phyloP scores from a whole-genome alignment of 2,113 vertebrate genomes.

The Hippolais icterina region DNA sequence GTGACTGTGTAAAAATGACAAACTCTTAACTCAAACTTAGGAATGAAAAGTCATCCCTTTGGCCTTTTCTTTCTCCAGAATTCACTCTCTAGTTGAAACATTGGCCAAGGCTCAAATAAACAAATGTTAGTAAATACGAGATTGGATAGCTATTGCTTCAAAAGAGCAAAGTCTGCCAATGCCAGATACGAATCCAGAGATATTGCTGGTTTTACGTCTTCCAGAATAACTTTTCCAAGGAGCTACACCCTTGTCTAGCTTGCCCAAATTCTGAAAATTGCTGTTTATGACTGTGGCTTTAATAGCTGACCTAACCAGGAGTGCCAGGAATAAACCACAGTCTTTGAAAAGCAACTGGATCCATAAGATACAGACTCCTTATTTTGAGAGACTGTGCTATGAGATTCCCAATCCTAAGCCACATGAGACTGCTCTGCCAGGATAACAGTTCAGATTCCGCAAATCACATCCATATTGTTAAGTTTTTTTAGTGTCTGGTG shows the following conservation, averaged over 20 bases:
- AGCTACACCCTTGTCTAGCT: conserved; percentile 56
- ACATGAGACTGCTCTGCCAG: not conserved
- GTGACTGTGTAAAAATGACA: conserved; percentile 27
- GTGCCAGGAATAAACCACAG: conserved; percentile 51
- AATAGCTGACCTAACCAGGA: conserved; percentile 31
- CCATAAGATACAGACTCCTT: not conserved
- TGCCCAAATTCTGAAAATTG: conserved; percentile 34
- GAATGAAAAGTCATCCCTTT: not conserved
- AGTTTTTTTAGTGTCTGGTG: not conserved
- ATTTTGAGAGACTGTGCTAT: not conserved
- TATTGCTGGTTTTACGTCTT: not conserved
- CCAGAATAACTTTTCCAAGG: conserved; percentile 41
- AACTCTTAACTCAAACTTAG: not conserved
- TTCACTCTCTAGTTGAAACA: conserved; percentile 23
- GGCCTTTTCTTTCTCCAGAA: conserved; percentile 35
- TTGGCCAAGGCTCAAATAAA: conserved; percentile 54
- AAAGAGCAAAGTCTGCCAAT: conserved; percentile 13
- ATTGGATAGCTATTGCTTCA: not conserved
- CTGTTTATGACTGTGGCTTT: conserved; percentile 41
- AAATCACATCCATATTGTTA: not conserved
- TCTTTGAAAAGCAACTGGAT: not conserved
- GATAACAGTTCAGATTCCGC: not conserved
- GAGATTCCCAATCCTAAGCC: not conserved
- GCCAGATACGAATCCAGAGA: conserved; percentile 36
- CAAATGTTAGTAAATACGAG: conserved; percentile 2